Conservation (phyloP, 2,888 invertebrate genomes). For the Volucella zonaria region DNA sequence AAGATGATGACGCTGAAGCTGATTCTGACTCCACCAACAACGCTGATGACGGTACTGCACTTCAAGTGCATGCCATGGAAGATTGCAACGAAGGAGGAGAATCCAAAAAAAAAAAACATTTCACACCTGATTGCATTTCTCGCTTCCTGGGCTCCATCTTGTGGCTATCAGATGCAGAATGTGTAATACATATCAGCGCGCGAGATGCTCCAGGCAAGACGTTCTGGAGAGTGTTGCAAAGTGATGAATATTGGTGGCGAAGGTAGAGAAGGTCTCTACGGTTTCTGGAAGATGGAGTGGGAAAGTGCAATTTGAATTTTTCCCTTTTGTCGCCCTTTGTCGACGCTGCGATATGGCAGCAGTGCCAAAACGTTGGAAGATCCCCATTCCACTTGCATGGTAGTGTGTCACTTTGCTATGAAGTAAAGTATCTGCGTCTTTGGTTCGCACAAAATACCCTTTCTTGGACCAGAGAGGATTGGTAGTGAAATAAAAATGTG, state of each 20-base stretch:
- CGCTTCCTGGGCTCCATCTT: slow-evolving; percentile 54
- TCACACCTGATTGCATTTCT: slow-evolving; percentile 71
- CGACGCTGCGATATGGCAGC: not conserved
- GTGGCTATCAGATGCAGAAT: slow-evolving; percentile 46
- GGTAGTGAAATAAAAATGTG: not conserved
- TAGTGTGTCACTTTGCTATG: slow-evolving; percentile 38
- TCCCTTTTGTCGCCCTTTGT: slow-evolving; percentile 45
- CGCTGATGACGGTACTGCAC: slow-evolving; percentile 28
- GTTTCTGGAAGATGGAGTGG: not conserved
- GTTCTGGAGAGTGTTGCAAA: slow-evolving; percentile 17
- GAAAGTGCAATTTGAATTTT: slow-evolving; percentile 44
- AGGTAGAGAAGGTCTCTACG: no score
- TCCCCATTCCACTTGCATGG: not conserved
- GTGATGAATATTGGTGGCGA: not conserved
- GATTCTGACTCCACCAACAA: no score
- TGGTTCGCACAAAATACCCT: not conserved
- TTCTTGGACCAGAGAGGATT: slow-evolving; percentile 10
- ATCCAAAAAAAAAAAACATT: slow-evolving; percentile 42
- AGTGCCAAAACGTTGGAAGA: slow-evolving; percentile 5
- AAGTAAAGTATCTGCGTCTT: not conserved
- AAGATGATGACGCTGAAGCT: slow-evolving; percentile 1
- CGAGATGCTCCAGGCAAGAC: slow-evolving; percentile 33
- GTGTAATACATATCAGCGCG: slow-evolving; percentile 40
- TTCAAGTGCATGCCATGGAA: slow-evolving; percentile 20
- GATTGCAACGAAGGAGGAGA: not conserved